A percentile compares a stretch with the other conserved stretches of the same genome.
phyloP scores from a whole-genome alignment of 1,140 invertebrate genomes.

The Brachionus rubens region DNA sequence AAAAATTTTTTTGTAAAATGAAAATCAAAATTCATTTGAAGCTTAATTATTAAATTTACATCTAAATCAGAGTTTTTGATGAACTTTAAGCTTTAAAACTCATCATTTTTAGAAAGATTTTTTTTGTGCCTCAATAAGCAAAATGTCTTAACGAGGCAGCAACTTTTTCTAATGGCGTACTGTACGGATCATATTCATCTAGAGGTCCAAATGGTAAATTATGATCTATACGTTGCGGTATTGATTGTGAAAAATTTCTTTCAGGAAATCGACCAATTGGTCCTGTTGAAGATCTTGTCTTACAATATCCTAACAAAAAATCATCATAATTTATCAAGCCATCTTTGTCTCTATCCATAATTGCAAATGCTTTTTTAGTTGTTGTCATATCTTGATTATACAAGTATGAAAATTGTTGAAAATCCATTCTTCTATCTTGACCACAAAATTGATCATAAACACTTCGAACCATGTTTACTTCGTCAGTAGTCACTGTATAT shows the following conservation, averaged over 20 bases:
- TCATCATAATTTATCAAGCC: constrained; percentile 31
- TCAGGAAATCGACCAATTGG: no score
- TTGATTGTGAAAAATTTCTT: no score
- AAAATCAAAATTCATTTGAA: no score
- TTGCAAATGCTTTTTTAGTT: not conserved
- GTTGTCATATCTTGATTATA: not conserved
- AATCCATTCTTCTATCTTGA: constrained; percentile 27
- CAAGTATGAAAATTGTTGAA: constrained; percentile 14
- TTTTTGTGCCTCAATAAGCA: not conserved
- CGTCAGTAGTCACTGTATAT: constrained; percentile 12
- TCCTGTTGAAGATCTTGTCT: not conserved
- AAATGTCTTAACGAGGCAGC: not conserved
- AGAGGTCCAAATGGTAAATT: constrained; percentile 20
- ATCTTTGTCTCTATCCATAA: constrained; percentile 2
- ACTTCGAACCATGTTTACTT: not conserved
- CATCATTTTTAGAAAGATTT: not conserved
- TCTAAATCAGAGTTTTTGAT: no score
- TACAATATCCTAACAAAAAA: constrained; percentile 22
- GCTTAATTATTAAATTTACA: no score
- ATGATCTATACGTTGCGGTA: not conserved
- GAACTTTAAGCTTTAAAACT: no score
- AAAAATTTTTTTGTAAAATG: no score
- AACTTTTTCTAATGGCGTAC: not conserved
- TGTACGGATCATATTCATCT: constrained; percentile 27
- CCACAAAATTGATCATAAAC: constrained; percentile 16